Evolutionary conservation across 2,797 vertebrate species (phyloP).

Genomic region (Anabacerthia variegaticeps): DNA sequence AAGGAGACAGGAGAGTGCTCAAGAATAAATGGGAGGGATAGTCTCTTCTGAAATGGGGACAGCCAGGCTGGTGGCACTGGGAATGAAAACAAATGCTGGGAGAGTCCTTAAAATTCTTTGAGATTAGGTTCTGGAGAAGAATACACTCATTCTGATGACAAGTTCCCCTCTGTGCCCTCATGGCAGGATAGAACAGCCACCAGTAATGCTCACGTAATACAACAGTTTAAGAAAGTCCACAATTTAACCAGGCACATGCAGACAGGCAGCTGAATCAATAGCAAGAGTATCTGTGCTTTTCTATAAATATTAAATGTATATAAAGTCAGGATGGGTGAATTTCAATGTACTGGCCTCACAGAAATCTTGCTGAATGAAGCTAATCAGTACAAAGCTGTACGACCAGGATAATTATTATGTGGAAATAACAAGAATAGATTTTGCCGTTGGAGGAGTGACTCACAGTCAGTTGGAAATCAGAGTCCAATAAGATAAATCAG

Average conservation of each 20-base stretch:
- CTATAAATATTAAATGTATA: not conserved
- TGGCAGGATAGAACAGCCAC: not conserved
- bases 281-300: not conserved
- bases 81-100: not conserved
- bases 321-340: not conserved
- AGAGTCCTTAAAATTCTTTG: not conserved
- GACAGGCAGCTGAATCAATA: not conserved
- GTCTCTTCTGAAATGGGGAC: not conserved
- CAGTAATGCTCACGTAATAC: not conserved
- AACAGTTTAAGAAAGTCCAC: not conserved
- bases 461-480: not conserved
- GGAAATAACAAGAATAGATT: conserved; percentile 16
- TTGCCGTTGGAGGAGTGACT: not conserved
- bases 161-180: not conserved
- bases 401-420: not conserved
- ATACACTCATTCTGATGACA: not conserved
- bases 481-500: conserved; percentile 33
- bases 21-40: not conserved
- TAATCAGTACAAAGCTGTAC: not conserved
- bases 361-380: not conserved
- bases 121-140: not conserved
- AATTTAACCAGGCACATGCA: not conserved
- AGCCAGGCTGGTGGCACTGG: not conserved
- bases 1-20: not conserved
- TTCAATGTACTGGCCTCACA: not conserved